Conservation (phyloP, 2,797 vertebrate genomes). For the Glyptemys insculpta region DNA sequence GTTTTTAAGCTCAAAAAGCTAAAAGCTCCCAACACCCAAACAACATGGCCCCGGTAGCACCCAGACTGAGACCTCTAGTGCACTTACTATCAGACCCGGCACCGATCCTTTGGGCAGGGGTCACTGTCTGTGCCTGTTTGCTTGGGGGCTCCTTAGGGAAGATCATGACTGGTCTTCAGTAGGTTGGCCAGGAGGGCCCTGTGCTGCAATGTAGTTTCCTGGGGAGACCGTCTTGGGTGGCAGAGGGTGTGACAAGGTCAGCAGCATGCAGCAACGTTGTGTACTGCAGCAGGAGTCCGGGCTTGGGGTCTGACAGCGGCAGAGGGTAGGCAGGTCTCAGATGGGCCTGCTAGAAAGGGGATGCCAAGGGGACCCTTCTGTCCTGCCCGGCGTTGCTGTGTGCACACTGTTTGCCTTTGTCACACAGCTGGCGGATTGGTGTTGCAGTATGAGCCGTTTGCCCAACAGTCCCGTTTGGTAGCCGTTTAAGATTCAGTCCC, state of each 20-base stretch:
- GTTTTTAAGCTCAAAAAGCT: background rate
- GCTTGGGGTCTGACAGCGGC: background rate
- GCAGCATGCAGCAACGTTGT: too few relatives aligned
- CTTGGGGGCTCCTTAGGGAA: too few relatives aligned
- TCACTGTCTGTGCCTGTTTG: too few relatives aligned
- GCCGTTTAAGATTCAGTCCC: background rate
- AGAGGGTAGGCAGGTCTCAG: background rate
- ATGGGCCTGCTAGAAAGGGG: background rate
- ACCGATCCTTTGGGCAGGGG: too few relatives aligned
- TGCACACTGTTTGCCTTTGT: background rate
- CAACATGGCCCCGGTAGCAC: too few relatives aligned
- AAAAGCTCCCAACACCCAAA: too few relatives aligned
- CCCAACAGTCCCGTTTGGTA: background rate
- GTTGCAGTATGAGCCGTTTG: background rate
- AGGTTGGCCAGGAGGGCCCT: too few relatives aligned
- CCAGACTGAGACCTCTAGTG: too few relatives aligned
- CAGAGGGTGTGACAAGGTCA: background rate
- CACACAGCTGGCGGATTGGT: background rate
- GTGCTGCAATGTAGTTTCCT: too few relatives aligned
- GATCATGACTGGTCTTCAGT: too few relatives aligned
- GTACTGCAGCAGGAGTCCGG: background rate
- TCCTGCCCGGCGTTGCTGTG: accelerated
- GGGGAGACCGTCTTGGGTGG: too few relatives aligned
- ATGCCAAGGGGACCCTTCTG: background rate
- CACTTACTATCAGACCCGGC: too few relatives aligned